Evolutionary conservation across 2,797 vertebrate species (phyloP).

Genomic region (Coregonus sp.): DNA sequence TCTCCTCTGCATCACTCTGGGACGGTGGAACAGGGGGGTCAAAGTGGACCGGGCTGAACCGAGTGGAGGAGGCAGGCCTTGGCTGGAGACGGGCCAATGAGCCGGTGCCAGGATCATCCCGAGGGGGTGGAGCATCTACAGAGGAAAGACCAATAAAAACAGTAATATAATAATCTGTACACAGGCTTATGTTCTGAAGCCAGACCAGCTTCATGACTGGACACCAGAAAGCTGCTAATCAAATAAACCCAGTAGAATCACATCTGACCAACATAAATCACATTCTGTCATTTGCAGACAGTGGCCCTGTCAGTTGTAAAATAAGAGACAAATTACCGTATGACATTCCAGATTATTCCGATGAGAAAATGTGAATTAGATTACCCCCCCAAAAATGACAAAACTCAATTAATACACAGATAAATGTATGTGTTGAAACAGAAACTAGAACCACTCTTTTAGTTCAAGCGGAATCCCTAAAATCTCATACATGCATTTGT

Average conservation of each 20-base stretch:
- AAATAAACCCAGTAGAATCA: slow-evolving; percentile 10
- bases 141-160: slow-evolving; percentile 16
- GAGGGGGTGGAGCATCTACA: slow-evolving; percentile 59
- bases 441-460: neutral
- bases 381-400: neutral
- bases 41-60: slow-evolving; percentile 70
- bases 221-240: slow-evolving; percentile 13
- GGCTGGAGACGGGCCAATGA: slow-evolving; percentile 60
- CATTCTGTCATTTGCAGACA: slow-evolving; percentile 3
- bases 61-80: slow-evolving; percentile 55
- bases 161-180: neutral
- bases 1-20: slow-evolving; percentile 67
- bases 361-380: neutral
- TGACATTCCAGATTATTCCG: neutral
- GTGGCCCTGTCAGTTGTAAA: neutral
- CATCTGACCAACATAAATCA: slow-evolving; percentile 11
- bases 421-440: neutral
- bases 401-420: slow-evolving; percentile 1
- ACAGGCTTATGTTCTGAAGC: neutral
- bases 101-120: slow-evolving; percentile 67
- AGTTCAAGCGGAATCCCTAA: neutral
- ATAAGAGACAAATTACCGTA: neutral
- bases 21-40: slow-evolving; percentile 61
- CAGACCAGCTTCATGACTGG: neutral
- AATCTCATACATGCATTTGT: neutral